These are phyloP conservation scores for Danio jaintianensis DNA, from an alignment of 2,797 vertebrate genomes.

Conservation along the genomic window DNA sequence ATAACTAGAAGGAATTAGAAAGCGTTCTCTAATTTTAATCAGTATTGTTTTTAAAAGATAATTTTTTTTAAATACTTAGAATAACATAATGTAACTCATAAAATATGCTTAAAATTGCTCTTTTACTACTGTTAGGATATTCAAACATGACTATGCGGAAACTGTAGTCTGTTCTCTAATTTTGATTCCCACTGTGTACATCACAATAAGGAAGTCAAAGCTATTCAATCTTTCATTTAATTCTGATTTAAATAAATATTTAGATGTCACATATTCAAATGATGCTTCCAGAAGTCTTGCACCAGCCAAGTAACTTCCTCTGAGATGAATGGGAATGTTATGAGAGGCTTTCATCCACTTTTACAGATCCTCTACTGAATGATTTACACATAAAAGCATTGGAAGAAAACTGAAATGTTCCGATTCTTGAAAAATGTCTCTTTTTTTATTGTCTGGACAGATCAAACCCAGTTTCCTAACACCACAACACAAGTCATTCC, in stretches of 20 bases:
- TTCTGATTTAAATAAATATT: not conserved
- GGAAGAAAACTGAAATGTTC: not conserved
- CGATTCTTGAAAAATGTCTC: not conserved
- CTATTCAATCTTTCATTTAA: too few relatives aligned
- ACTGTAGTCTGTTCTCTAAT: too few relatives aligned
- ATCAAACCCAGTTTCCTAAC: conserved; percentile 27
- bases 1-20: too few relatives aligned
- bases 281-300: not conserved
- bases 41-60: too few relatives aligned
- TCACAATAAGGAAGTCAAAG: too few relatives aligned
- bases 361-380: not conserved
- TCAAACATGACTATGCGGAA: too few relatives aligned
- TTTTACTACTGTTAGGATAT: too few relatives aligned
- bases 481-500: conserved; percentile 2
- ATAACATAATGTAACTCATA: too few relatives aligned
- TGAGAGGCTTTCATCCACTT: not conserved
- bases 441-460: not conserved
- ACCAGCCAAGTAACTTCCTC: not conserved
- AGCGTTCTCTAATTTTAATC: too few relatives aligned
- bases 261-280: not conserved
- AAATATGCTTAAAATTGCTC: too few relatives aligned
- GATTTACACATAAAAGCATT: conserved; percentile 8
- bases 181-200: too few relatives aligned
- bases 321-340: not conserved
- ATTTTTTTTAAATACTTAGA: too few relatives aligned